Evolutionary conservation across 2,797 vertebrate species (phyloP).

Genomic region (Petrocephalus schoutedeni): DNA sequence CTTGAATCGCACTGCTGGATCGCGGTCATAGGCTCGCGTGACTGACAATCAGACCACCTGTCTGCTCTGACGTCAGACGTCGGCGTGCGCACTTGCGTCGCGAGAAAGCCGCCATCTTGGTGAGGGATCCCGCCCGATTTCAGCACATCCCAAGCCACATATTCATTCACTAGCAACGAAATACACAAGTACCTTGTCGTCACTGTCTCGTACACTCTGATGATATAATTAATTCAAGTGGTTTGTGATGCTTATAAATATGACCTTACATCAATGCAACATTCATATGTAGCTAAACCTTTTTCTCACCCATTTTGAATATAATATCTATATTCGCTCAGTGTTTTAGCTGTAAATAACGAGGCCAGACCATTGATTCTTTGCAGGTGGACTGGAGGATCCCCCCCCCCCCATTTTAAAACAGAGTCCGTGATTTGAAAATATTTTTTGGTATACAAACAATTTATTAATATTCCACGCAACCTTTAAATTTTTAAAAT

Average conservation of each 20-base stretch:
- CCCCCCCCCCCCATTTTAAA: neutral
- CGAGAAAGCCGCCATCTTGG: neutral
- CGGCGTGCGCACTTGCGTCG: neutral
- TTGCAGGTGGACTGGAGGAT: neutral
- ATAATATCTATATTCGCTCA: neutral
- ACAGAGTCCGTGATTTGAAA: neutral
- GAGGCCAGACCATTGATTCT: neutral
- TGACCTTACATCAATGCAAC: neutral
- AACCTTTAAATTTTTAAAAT: neutral
- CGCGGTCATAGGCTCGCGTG: slow-evolving; percentile 53
- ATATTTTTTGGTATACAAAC: neutral
- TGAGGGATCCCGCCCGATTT: neutral
- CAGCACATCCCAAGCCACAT: neutral
- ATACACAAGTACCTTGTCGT: neutral
- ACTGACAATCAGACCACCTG: slow-evolving; percentile 27
- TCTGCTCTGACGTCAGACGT: slow-evolving; percentile 8
- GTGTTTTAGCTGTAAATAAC: neutral
- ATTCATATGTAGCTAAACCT: neutral
- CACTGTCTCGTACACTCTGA: neutral
- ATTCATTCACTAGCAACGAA: neutral
- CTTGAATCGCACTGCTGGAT: slow-evolving; percentile 54
- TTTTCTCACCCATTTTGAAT: neutral
- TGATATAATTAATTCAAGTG: neutral
- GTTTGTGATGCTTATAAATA: neutral
- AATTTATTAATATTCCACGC: neutral